Base-by-base conservation (phyloP, 2,797 vertebrate species). In the Falco cherrug region DNA sequence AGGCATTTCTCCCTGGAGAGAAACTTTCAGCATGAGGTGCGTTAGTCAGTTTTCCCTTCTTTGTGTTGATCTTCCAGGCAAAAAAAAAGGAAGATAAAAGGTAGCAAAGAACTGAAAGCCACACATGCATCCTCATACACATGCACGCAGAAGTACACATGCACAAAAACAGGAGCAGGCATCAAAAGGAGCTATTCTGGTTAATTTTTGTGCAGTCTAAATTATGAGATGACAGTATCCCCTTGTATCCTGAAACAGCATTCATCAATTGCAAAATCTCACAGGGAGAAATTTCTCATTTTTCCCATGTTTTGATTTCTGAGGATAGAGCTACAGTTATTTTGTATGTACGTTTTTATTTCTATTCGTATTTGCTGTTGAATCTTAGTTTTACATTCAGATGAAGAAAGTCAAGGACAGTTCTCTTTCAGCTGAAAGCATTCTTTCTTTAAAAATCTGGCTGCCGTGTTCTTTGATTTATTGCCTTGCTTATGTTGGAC, bases 401-500 rank as follows among this genome's bases (percentile, higher is more conserved):
- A 53, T 61, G 47, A 94, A 87, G 63, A 82, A 94, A 96, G 85
- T 93, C 89, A 96, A 96, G 92, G 85, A 84, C 79, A 95, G 76
- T 94, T 96, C 56, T 94, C 87, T 92, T 96, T 85, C 83, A 85
- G 54, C 41, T 85, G 74, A 91, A 96, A 92, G 69, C 33, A 75
- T 71, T 93, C 41, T 80, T 91, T 94, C 65, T 84, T 96, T 73
- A 74, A 88, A 76, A 93, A 84, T 92, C 75, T 94, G 93, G 54
- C 82, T 95, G 68, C 48, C 86, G 5, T 78, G 51, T 94, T 97
- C 86, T 97, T 92, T 97, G 95, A 96, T 97, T 95, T 97, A 95
- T 95, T 97, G 83, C 92, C 60, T 91, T 70, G 43, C 51, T 93
- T 94, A 56, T 90, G 56, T 93, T 93, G 92, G 88, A 80, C 71